Conservation (phyloP, 1,140 invertebrate species). For the Leucophenga varia region DNA sequence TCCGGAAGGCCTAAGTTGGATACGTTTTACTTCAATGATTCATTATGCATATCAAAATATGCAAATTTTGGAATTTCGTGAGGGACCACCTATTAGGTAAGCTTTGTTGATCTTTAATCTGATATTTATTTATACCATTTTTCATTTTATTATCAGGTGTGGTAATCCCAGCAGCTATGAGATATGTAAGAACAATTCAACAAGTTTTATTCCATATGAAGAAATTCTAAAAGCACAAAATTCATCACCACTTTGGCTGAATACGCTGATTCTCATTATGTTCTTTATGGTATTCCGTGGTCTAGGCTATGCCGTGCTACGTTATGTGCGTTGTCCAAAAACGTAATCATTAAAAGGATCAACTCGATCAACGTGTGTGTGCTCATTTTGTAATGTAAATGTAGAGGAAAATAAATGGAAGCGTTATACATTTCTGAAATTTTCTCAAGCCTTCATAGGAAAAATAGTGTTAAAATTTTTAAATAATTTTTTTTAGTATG, state of each 20-base stretch:
- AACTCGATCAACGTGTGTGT: background rate
- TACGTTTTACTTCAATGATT: conserved; percentile 77
- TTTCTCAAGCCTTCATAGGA: too few relatives aligned
- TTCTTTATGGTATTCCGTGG: conserved; percentile 74
- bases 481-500: too few relatives aligned
- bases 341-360: conserved; percentile 32
- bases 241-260: conserved; percentile 71
- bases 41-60: conserved; percentile 86
- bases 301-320: conserved; percentile 74
- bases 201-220: conserved; percentile 65
- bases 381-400: background rate
- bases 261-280: conserved; percentile 71
- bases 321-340: conserved; percentile 66
- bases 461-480: too few relatives aligned
- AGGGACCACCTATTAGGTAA: conserved; percentile 71
- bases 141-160: conserved; percentile 59
- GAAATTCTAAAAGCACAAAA: conserved; percentile 70
- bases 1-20: conserved; percentile 77
- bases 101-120: conserved; percentile 16
- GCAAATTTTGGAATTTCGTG: conserved; percentile 80
- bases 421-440: too few relatives aligned
- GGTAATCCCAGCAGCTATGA: conserved; percentile 68
- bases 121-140: background rate
- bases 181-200: conserved; percentile 63
- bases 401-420: too few relatives aligned